Percentiles rank a stretch among this genome's conserved stretches.
These are phyloP conservation scores for Eulemur albifrons DNA, from an alignment of 2,797 vertebrate species.

Conservation along the genomic window DNA sequence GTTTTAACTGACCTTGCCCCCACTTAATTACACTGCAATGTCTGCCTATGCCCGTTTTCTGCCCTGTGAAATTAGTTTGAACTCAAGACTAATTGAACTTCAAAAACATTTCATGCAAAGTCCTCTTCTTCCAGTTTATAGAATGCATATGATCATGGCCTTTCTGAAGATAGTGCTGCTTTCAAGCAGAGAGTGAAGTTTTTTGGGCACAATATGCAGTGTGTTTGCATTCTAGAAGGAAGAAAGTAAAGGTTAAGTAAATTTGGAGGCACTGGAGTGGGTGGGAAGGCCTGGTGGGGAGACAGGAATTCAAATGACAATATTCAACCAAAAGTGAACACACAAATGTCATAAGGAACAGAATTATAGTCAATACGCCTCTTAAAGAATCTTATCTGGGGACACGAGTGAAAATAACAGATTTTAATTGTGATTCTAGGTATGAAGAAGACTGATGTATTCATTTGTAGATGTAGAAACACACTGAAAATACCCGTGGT, in stretches of 20 bases:
- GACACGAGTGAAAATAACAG: not conserved
- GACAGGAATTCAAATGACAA: not conserved
- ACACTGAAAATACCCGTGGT: not conserved
- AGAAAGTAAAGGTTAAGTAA: conserved; percentile 69
- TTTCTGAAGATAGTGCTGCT: conserved; percentile 65
- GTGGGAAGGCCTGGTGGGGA: not conserved
- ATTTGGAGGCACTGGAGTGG: conserved; percentile 39
- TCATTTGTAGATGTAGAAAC: not conserved
- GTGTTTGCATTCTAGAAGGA: not conserved
- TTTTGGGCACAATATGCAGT: not conserved
- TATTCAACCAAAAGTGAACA: not conserved
- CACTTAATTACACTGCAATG: conserved; percentile 70
- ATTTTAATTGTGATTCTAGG: not conserved
- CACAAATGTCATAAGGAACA: not conserved
- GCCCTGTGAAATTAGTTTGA: conserved; percentile 82
- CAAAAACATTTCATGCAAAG: conserved; percentile 64
- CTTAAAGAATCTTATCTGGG: not conserved
- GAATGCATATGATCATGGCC: conserved; percentile 37
- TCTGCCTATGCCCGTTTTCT: conserved; percentile 74
- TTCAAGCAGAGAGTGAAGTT: conserved; percentile 74
- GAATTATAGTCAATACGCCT: not conserved
- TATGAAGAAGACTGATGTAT: not conserved
- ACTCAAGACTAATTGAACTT: conserved; percentile 82
- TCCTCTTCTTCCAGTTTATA: conserved; percentile 71
- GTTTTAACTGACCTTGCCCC: conserved; percentile 79